Base-by-base conservation (phyloP, 2,113 vertebrate genomes). In the Eptesicus fuscus region DNA sequence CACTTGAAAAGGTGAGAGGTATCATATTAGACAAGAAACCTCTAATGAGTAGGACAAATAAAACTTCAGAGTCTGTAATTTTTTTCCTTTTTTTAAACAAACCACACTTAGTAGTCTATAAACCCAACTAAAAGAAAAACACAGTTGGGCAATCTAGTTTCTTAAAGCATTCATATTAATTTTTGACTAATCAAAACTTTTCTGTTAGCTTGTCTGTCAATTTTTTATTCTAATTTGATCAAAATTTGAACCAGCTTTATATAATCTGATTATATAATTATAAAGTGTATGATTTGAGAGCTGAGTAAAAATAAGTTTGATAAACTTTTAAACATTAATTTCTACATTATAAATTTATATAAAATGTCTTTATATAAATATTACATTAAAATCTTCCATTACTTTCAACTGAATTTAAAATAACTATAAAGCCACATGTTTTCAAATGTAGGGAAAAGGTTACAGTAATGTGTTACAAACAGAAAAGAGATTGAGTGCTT, bases 201-300 rank as follows among this genome's bases (percentile, higher is more conserved):
- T 30, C 78, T 84, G 83, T 73, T 88, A 88, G 30, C n/a, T 78
- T 93, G 69, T 90, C 70, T 77, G n/a, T 93, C 53, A 96, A 63
- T 88, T 82, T 97, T 96, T 92, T 70, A 86, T 82, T 93, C 16
- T 73, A 94, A 90, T 83, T 88, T 5, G 90, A 59, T 77, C 49
- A 92, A 97, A 93, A 73, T 95, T 25, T 86, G 37, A 96, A 85
- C 47, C 74, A 96, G 91, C 94, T 94, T 96, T 88, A 89, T 53
- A 89, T 8, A 87, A 94, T 86, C 9, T 61, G 56, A 90, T 56
- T 80, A 59, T 59, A 80, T 16, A 49, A 59, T 86, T 67, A 88
- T 92, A 96, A 93, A 97, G 94, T 53, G 77, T 67, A 87, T 97
- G 88, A 95, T 92, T 90, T 97, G 93, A 96, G 89, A 98, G 92